phyloP scores from a whole-genome alignment of 2,113 vertebrate genomes.

The Lutjanus erythropterus region DNA sequence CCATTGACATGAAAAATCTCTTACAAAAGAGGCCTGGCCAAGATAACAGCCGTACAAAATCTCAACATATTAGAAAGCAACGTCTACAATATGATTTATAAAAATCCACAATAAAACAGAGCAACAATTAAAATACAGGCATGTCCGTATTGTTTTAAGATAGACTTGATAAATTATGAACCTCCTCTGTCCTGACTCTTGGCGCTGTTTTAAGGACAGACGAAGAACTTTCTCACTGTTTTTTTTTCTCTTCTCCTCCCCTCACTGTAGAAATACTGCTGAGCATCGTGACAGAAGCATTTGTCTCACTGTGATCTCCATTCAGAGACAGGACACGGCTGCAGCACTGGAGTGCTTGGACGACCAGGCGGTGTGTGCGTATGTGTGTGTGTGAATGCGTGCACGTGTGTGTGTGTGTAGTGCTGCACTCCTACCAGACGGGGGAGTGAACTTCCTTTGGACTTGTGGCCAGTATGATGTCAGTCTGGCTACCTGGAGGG shows the following conservation, averaged over 20 bases:
- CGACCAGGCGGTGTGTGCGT: slow-evolving; percentile 23
- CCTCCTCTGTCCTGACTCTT: slow-evolving; percentile 60
- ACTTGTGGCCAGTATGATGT: slow-evolving; percentile 41
- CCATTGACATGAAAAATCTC: no score
- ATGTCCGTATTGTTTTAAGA: background rate
- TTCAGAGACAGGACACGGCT: slow-evolving; percentile 49
- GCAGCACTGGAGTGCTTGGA: slow-evolving; percentile 51
- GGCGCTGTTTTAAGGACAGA: slow-evolving; percentile 21
- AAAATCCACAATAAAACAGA: no score
- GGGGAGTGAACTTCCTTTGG: slow-evolving; percentile 63
- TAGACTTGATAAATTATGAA: background rate
- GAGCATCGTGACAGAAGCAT: slow-evolving; percentile 54
- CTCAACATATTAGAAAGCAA: no score
- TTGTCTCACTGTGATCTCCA: slow-evolving; percentile 70
- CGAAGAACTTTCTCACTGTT: background rate
- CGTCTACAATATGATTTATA: no score
- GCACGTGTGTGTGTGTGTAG: slow-evolving; percentile 45
- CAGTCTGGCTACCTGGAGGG: slow-evolving; percentile 37
- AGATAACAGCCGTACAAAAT: no score
- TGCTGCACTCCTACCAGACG: slow-evolving; percentile 64
- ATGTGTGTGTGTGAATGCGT: background rate
- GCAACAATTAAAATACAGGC: background rate
- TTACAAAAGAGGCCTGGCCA: no score
- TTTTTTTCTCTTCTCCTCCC: slow-evolving; percentile 11
- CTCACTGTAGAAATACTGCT: slow-evolving; percentile 81